A percentile compares a stretch with the other conserved stretches of the same genome.
Conservation (phyloP, 1,140 invertebrate species). For the Drosophila quadrilineata region DNA sequence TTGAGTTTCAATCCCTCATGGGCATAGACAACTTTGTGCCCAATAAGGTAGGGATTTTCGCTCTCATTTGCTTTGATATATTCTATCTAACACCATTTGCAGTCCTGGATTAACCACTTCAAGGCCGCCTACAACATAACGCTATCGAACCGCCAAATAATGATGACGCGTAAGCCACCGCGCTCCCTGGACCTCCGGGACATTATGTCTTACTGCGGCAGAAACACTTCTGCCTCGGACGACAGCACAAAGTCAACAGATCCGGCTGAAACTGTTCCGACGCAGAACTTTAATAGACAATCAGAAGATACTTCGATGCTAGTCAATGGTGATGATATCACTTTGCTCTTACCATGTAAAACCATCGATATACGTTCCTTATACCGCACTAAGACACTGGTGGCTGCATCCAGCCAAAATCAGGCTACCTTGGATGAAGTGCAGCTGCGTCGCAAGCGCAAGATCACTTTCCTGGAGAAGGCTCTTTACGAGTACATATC, state of each 20-base stretch:
- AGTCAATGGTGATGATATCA: neutral
- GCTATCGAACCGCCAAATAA: slow-evolving; percentile 67
- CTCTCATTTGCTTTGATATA: neutral
- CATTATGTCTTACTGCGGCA: slow-evolving; percentile 72
- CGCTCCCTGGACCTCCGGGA: slow-evolving; percentile 62
- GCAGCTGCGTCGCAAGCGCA: slow-evolving; percentile 51
- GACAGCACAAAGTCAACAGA: neutral
- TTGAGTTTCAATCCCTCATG: slow-evolving; percentile 68
- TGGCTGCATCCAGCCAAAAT: slow-evolving; percentile 43
- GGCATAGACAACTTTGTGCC: slow-evolving; percentile 64
- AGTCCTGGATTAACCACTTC: slow-evolving; percentile 72
- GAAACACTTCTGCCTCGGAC: slow-evolving; percentile 32
- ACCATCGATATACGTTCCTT: slow-evolving; percentile 34
- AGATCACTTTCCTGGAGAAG: slow-evolving; percentile 63
- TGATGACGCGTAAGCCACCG: slow-evolving; percentile 58
- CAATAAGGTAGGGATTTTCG: slow-evolving; percentile 41
- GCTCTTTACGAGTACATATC: slow-evolving; percentile 65
- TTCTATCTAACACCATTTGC: too few species aligned
- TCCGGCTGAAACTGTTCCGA: neutral
- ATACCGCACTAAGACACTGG: slow-evolving; percentile 57
- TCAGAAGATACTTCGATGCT: neutral
- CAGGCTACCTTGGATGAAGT: slow-evolving; percentile 57
- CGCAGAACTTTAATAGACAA: neutral
- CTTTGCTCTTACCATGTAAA: slow-evolving; percentile 2
- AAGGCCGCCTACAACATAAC: slow-evolving; percentile 71